Evolutionary conservation across 2,113 vertebrate species (phyloP).

Genomic region (Aphelocoma coerulescens): DNA sequence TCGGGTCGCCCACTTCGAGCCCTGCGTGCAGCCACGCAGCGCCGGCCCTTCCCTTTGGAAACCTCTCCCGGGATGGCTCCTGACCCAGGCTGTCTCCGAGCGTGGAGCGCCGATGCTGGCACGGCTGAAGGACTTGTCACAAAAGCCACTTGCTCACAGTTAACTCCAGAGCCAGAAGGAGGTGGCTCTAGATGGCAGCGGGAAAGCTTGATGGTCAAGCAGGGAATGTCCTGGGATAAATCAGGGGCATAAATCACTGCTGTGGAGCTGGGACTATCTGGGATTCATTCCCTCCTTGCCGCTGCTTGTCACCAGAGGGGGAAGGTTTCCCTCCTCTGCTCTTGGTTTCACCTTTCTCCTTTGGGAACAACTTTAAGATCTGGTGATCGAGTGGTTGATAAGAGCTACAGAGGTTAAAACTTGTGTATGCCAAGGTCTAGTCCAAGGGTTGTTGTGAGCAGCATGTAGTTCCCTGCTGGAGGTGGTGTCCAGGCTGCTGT

Average conservation of each 20-base stretch:
- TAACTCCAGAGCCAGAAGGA: neutral
- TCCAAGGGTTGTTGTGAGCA: neutral
- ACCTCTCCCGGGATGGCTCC: neutral
- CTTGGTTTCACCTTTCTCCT: neutral
- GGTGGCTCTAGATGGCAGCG: neutral
- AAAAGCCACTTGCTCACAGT: neutral
- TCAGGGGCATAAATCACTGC: neutral
- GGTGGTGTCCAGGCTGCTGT: neutral
- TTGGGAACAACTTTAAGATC: neutral
- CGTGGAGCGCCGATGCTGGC: accelerated
- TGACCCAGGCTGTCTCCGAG: accelerated
- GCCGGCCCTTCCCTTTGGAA: neutral
- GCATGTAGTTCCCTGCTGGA: neutral
- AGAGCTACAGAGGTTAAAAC: neutral
- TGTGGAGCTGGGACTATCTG: accelerated
- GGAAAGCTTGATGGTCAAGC: neutral
- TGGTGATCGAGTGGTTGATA: neutral
- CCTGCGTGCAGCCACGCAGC: accelerated
- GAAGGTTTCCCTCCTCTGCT: neutral
- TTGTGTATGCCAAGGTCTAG: neutral
- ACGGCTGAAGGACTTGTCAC: neutral
- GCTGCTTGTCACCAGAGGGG: neutral
- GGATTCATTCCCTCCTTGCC: accelerated
- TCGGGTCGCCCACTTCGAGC: accelerated
- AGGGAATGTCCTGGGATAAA: neutral